Base-by-base conservation (phyloP, 2,113 vertebrate species). In the Notechis scutatus region DNA sequence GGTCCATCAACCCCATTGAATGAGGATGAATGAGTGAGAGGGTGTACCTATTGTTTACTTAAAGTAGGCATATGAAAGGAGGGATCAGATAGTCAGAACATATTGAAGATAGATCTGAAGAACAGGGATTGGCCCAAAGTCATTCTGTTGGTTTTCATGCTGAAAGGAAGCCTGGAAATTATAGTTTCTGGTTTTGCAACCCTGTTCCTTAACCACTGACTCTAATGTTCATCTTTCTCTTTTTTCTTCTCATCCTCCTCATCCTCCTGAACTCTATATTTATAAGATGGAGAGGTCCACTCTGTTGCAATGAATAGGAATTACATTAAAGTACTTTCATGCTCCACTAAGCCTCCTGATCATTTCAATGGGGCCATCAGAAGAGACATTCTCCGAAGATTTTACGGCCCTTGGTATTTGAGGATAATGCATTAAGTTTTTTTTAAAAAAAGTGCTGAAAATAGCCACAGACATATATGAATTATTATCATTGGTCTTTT, bases 401-500 rank as follows among this genome's bases (percentile, higher is more conserved):
- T 89, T 23, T 20, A 42, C 3, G 10, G 21, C 34, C 87, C 45
- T 56, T 64, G 42, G 14, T 54, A 39, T 93, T 85, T 59, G 45
- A 87, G 39, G 29, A 89, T 57, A 45, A 59, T 21, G 45, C 42
- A 50, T 85, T 89, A 89, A 59, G 26, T 59, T 81, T 81, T 39
- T 81, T 12, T 61, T 9, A 11, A 26, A 64, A 91, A 10, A 64
- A 91, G 20, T 92, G 5, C 29, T 52, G 24, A 85, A 1, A 39
- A 54, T 91, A 93, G n/a, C 39, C 57, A 6, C 42, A 18, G 85
- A 92, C 54, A 10, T 34, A 23, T 1, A 4, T 54, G 34, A 23
- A 14, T 90, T 92, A 64, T 87, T 34, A 69, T 94, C 92, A 39
- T 10, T 94, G 54, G 88, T 29, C 59, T 55, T n/a, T 59, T 89